Evolutionary conservation across 2,888 invertebrate species (phyloP).

Genomic region (Leucophenga maculata): DNA sequence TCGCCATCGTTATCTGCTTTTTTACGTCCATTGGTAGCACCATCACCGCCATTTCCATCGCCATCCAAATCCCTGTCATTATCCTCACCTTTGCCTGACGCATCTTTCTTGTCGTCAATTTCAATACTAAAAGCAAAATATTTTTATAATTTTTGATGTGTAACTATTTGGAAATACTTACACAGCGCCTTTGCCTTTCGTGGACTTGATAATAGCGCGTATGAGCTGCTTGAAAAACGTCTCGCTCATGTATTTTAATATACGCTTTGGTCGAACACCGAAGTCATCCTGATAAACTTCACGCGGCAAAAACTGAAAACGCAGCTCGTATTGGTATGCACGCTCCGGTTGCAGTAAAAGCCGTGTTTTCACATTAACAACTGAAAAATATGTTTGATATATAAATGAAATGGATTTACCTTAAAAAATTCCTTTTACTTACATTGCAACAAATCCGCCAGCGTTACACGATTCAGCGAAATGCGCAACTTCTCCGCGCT

Average conservation of each 20-base stretch:
- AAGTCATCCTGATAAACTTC: conserved; percentile 83
- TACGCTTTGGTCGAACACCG: conserved; percentile 79
- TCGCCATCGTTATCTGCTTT: conserved; percentile 62
- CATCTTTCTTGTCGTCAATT: conserved; percentile 67
- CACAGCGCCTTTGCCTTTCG: conserved; percentile 73
- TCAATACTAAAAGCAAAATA: conserved; percentile 53
- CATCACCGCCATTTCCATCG: conserved; percentile 58
- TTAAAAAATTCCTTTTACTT: no score
- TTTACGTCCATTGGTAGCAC: conserved; percentile 68
- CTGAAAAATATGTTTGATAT: no score
- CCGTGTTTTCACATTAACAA: conserved; percentile 64
- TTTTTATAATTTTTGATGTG: no score
- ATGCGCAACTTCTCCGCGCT: conserved; percentile 80
- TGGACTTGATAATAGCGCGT: conserved; percentile 75
- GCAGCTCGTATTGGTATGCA: conserved; percentile 78
- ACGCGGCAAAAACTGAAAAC: conserved; percentile 82
- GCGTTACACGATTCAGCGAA: conserved; percentile 83
- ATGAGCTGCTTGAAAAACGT: conserved; percentile 81
- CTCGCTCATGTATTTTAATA: conserved; percentile 83
- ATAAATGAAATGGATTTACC: no score
- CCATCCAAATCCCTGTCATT: conserved; percentile 71
- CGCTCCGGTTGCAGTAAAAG: conserved; percentile 75
- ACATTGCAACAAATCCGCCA: conserved; percentile 85
- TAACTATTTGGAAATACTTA: no score
- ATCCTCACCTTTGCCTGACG: conserved; percentile 55